Base-by-base conservation (phyloP, 2,113 vertebrate species). In the Hemiscyllium ocellatum region DNA sequence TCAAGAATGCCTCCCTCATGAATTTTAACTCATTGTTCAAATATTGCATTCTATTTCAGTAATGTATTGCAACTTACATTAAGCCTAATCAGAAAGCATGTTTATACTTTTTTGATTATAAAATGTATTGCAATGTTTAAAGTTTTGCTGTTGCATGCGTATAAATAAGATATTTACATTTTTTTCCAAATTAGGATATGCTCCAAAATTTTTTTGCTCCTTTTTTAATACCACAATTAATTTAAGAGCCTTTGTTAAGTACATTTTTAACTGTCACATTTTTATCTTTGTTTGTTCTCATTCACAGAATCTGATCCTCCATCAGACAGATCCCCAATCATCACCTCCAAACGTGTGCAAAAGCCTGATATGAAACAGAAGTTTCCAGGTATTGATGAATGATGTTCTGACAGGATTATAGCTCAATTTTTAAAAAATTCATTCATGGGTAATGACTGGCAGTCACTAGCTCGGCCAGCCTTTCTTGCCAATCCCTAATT, bases 261-360 rank as follows among this genome's bases (percentile, higher is more conserved):
- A 65, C 5, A 37, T 93, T 68, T 66, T 37, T 93, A 68, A 93
- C 61, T 22, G 61, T 2, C n/a, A n/a, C 1, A 66, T 91, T 70
- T 70, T 94, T 94, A 22, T 70, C 4, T 94, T 94, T 42, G 20
- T 72, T 95, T 95, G 47, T 72, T 95, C 47, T 50, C 69, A 72
- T 26, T 76, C 47, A 26, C 69, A 95, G 94, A 52, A 47, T 72
- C 94, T 29, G 94, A 95, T 76, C 69, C 94, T 70, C 24, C 8
- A 19, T 29, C 68, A 72, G 94, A 95, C 19, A 50, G 8, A 29
- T 29, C 68, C 19, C 33, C 37, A 15, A 37, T 66, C 56, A 91
- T 65, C 61, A 37, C 61, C 24, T 52, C 94, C 15, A 52, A 72
- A 4, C 69, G 68, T 72, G 47, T 72, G n/a, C 37, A 1, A 13